phyloP scores from a whole-genome alignment of 2,797 vertebrate species.

The Hafferia zeledoni region DNA sequence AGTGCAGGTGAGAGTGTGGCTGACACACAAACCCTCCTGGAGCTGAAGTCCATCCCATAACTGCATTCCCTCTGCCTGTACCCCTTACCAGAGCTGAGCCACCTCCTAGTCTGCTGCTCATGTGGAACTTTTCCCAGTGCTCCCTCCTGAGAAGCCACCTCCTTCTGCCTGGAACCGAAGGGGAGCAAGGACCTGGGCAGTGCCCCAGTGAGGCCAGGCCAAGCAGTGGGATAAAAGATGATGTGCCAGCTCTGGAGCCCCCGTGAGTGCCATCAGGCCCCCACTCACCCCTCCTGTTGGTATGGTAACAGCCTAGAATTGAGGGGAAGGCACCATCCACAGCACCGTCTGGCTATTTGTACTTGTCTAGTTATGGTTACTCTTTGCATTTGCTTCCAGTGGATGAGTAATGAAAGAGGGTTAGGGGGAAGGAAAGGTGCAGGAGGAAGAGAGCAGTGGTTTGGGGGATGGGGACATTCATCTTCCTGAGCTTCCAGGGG shows the following conservation, averaged over 20 bases:
- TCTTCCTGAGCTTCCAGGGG: conserved; percentile 79
- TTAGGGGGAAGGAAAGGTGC: conserved; percentile 78
- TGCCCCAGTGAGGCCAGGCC: not conserved
- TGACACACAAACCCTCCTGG: no score
- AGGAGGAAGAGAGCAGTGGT: conserved; percentile 84
- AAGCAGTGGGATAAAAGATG: conserved; percentile 70
- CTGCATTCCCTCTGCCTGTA: not conserved
- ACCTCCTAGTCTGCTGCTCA: not conserved
- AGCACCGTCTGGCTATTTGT: conserved; percentile 85
- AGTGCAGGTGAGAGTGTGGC: not conserved
- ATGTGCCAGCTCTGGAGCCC: conserved; percentile 57
- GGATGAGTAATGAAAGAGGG: conserved; percentile 91
- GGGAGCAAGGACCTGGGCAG: conserved; percentile 52
- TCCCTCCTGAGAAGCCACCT: conserved; percentile 70
- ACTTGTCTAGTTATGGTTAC: conserved; percentile 96
- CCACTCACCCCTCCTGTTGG: conserved; percentile 72
- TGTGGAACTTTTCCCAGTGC: accelerated
- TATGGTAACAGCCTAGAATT: conserved; percentile 82
- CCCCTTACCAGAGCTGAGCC: not conserved
- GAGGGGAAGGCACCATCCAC: conserved; percentile 82
- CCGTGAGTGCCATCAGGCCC: conserved; percentile 34
- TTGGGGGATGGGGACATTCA: conserved; percentile 89
- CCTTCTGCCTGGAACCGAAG: conserved; percentile 81
- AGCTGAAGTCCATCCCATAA: not conserved
- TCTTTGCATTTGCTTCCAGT: conserved; percentile 86